A percentile compares a stretch with the other conserved stretches of the same genome.
phyloP scores from a whole-genome alignment of 2,888 invertebrate genomes.

The Palloptera scutellata region DNA sequence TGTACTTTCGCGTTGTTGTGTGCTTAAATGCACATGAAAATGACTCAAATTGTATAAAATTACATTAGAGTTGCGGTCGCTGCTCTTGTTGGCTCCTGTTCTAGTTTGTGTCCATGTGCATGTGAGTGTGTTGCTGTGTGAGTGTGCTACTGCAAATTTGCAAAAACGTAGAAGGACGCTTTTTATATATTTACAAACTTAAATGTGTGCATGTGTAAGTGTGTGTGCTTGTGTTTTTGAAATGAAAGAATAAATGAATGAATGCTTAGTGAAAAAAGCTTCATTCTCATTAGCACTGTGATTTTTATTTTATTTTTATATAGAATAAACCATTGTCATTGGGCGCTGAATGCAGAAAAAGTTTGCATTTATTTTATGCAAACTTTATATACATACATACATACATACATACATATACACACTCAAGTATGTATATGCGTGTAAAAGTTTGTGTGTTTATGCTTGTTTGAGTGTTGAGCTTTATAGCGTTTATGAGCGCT shows the following conservation, averaged over 20 bases:
- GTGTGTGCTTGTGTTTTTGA: background rate
- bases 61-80: slow-evolving; percentile 21
- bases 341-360: slow-evolving; percentile 8
- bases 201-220: background rate
- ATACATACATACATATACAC: too few species aligned
- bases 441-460: too few species aligned
- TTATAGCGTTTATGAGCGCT: too few species aligned
- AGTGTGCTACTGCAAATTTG: background rate
- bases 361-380: slow-evolving; percentile 21
- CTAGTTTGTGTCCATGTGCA: background rate
- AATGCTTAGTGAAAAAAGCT: slow-evolving; percentile 29
- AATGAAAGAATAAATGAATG: slow-evolving; percentile 24
- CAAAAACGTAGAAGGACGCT: too few species aligned
- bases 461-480: background rate
- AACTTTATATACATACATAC: slow-evolving; percentile 19
- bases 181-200: background rate
- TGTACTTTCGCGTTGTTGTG: slow-evolving; percentile 20
- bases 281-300: slow-evolving; percentile 33
- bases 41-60: slow-evolving; percentile 24
- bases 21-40: slow-evolving; percentile 28
- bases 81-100: slow-evolving; percentile 9
- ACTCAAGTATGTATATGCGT: too few species aligned
- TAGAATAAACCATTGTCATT: slow-evolving; percentile 6
- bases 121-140: slow-evolving; percentile 11
- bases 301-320: slow-evolving; percentile 10